A percentile compares a stretch with the other conserved stretches of the same genome.
phyloP scores from a whole-genome alignment of 1,140 invertebrate species.

The Eueides isabella region DNA sequence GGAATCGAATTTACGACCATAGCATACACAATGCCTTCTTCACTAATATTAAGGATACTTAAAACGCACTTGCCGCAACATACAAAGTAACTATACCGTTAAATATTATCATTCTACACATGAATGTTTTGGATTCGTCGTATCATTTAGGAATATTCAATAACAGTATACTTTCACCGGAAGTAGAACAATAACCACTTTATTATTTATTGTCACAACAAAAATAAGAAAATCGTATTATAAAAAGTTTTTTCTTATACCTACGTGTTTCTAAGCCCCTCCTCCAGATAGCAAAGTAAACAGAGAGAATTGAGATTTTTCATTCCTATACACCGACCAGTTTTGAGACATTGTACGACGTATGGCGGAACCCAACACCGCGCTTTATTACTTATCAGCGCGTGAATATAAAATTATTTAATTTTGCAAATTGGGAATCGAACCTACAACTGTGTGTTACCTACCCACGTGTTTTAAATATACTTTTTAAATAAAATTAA shows the following conservation, averaged over 20 bases:
- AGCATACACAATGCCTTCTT: not conserved
- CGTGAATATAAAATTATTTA: no score
- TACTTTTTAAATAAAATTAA: no score
- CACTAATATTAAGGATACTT: not conserved
- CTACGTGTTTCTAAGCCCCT: not conserved
- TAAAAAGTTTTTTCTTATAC: not conserved
- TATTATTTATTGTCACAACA: not conserved
- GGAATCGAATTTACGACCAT: not conserved
- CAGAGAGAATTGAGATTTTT: not conserved
- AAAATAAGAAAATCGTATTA: not conserved
- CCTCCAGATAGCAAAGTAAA: not conserved
- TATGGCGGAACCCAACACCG: no score
- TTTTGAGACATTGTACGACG: no score
- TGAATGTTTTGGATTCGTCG: slow-evolving; percentile 4
- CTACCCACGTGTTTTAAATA: no score
- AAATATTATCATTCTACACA: not conserved
- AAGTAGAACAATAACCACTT: not conserved
- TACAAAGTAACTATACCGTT: not conserved
- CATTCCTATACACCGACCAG: no score
- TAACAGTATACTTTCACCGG: not conserved
- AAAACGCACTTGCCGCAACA: not conserved
- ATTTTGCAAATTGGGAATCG: no score
- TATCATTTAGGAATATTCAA: not conserved
- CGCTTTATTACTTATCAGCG: no score
- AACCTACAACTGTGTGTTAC: no score